Evolutionary conservation across 2,113 vertebrate genomes (phyloP).

Genomic region (Epinephelus lanceolatus): DNA sequence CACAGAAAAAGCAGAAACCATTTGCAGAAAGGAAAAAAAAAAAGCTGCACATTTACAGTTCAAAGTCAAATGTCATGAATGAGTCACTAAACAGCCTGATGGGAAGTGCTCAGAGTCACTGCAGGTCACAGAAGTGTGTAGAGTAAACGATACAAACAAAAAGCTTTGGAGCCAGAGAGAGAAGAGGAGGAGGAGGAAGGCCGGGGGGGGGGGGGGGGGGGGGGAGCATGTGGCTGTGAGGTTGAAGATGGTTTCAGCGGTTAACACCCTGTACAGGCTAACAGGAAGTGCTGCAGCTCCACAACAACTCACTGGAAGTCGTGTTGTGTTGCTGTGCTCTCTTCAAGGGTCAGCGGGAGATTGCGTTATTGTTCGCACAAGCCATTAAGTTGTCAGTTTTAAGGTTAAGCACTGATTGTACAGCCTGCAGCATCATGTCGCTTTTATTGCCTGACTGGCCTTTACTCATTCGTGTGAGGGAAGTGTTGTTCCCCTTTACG

Average conservation of each 20-base stretch:
- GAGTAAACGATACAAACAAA: conserved; percentile 39
- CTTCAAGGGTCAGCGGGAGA: conserved; percentile 33
- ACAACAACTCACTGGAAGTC: conserved; percentile 39
- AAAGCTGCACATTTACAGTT: conserved; percentile 31
- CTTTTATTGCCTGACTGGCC: conserved; percentile 48
- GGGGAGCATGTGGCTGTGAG: conserved; percentile 46
- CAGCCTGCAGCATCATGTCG: neutral
- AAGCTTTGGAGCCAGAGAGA: conserved; percentile 37
- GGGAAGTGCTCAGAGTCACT: conserved; percentile 51
- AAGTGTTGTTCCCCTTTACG: conserved; percentile 12
- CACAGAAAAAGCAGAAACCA: conserved; percentile 49
- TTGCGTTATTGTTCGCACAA: conserved; percentile 17
- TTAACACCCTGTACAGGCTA: conserved; percentile 53
- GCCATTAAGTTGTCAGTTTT: conserved; percentile 49
- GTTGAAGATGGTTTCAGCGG: conserved; percentile 69
- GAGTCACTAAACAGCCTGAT: conserved; percentile 70
- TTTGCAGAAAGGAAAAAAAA: conserved; percentile 38
- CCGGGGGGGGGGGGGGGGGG: neutral
- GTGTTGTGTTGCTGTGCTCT: neutral
- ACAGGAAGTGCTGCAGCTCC: conserved; percentile 71
- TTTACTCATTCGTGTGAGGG: conserved; percentile 27
- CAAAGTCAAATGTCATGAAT: conserved; percentile 72
- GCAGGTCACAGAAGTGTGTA: conserved; percentile 44
- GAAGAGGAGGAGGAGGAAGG: conserved; percentile 59
- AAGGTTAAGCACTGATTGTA: conserved; percentile 43